phyloP scores from a whole-genome alignment of 2,888 invertebrate genomes.

The Rhimphoctona megacephalus region DNA sequence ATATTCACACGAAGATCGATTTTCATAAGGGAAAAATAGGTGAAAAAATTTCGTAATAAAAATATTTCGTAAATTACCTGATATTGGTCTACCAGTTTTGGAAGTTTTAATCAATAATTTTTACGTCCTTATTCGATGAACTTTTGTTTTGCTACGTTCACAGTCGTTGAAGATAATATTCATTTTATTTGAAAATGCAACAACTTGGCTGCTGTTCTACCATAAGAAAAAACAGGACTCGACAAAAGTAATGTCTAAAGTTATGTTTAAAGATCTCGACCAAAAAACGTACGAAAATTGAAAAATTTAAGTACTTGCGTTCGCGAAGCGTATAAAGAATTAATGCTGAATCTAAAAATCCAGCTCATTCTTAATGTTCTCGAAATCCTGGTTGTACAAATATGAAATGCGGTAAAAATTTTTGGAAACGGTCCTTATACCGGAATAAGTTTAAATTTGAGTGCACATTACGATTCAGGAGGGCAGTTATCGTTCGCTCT shows the following conservation, averaged over 20 bases:
- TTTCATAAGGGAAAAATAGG: background rate
- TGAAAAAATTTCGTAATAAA: background rate
- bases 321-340: background rate
- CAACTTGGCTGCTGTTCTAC: no score
- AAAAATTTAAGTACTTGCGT: no score
- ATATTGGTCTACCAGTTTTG: no score
- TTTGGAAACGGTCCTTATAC: background rate
- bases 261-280: background rate
- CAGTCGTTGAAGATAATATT: no score
- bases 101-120: no score
- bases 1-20: slow-evolving; percentile 9
- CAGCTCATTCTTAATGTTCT: background rate
- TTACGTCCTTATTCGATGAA: no score
- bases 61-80: background rate
- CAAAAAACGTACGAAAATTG: no score
- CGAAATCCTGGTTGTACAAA: background rate
- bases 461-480: slow-evolving; percentile 55
- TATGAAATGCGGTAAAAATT: background rate
- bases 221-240: background rate
- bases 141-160: no score
- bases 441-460: background rate
- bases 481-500: slow-evolving; percentile 32
- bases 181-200: no score
- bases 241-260: background rate
- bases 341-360: background rate